phyloP scores from a whole-genome alignment of 2,797 vertebrate species.

The Gila robusta region DNA sequence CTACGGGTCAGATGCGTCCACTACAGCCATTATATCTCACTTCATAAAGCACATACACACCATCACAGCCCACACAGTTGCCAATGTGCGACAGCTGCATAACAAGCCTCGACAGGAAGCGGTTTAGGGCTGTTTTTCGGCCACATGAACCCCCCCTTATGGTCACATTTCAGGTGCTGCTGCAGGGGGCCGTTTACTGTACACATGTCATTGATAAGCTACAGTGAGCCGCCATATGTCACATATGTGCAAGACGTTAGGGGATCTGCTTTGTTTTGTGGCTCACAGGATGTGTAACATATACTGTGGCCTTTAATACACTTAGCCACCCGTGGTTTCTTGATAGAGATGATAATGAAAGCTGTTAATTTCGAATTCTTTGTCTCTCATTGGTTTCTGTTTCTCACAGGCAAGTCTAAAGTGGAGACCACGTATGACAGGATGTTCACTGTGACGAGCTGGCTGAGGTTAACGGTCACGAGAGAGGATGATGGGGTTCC shows the following conservation, averaged over 20 bases:
- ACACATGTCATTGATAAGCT: slow-evolving; percentile 52
- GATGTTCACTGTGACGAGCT: slow-evolving; percentile 96
- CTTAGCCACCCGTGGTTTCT: slow-evolving; percentile 18
- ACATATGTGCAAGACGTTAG: slow-evolving; percentile 26
- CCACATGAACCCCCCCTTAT: slow-evolving; percentile 58
- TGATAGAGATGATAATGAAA: slow-evolving; percentile 27
- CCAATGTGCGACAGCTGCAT: slow-evolving; percentile 64
- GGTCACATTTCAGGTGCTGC: slow-evolving; percentile 61
- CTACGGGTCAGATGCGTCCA: slow-evolving; percentile 56
- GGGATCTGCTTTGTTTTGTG: not conserved
- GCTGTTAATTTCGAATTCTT: not conserved
- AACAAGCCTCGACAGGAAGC: slow-evolving; percentile 58
- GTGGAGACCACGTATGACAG: slow-evolving; percentile 90
- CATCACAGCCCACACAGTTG: slow-evolving; percentile 58
- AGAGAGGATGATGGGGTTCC: slow-evolving; percentile 93
- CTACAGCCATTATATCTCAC: slow-evolving; percentile 62
- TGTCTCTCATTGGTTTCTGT: slow-evolving; percentile 18
- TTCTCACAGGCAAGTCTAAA: slow-evolving; percentile 84
- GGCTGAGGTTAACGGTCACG: slow-evolving; percentile 87
- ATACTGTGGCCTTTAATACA: slow-evolving; percentile 25
- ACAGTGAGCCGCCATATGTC: slow-evolving; percentile 36
- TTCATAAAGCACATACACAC: slow-evolving; percentile 66
- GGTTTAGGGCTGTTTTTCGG: slow-evolving; percentile 66
- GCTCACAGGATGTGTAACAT: slow-evolving; percentile 18
- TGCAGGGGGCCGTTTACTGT: slow-evolving; percentile 42